Evolutionary conservation across 2,888 invertebrate species (phyloP).

Genomic region (Horisme vitalbata): DNA sequence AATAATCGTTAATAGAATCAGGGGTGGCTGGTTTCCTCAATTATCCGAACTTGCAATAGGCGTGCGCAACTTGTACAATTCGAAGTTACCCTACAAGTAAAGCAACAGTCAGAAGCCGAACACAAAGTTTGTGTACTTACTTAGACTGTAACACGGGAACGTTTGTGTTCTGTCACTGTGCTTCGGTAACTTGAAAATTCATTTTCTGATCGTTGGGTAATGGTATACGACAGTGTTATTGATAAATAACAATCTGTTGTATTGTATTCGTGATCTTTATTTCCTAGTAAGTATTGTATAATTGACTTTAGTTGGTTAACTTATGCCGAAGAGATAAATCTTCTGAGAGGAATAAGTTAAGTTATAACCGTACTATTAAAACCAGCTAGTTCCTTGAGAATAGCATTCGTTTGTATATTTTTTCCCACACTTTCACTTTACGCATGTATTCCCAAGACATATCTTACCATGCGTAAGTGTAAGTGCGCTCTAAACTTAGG

Average conservation of each 20-base stretch:
- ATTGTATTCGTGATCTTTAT: too few relatives aligned
- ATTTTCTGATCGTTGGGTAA: too few relatives aligned
- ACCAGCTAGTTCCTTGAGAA: slow-evolving; percentile 26
- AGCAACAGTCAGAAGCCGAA: slow-evolving; percentile 18
- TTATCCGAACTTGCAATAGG: slow-evolving; percentile 35
- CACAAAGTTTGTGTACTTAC: slow-evolving; percentile 18
- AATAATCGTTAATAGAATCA: slow-evolving; percentile 42
- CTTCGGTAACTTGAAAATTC: background rate
- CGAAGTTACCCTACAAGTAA: slow-evolving; percentile 19
- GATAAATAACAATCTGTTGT: too few relatives aligned
- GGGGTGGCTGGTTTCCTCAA: slow-evolving; percentile 41
- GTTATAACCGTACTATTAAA: slow-evolving; percentile 9
- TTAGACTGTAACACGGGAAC: slow-evolving; percentile 15
- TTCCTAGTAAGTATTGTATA: too few relatives aligned
- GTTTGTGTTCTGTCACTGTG: slow-evolving; percentile 6
- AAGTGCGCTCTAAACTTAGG: background rate
- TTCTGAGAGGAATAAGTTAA: too few relatives aligned
- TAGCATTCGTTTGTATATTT: slow-evolving; percentile 16
- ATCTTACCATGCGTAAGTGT: background rate
- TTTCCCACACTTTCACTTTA: slow-evolving; percentile 33
- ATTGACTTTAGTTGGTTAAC: too few relatives aligned
- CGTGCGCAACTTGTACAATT: slow-evolving; percentile 37
- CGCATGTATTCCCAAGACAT: background rate
- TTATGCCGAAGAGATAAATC: too few relatives aligned
- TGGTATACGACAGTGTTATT: too few relatives aligned